Evolutionary conservation across 2,113 vertebrate species (phyloP), one percentile per base, ranked within the genome.

Genomic region (Rhabdornis inornatus): DNA sequence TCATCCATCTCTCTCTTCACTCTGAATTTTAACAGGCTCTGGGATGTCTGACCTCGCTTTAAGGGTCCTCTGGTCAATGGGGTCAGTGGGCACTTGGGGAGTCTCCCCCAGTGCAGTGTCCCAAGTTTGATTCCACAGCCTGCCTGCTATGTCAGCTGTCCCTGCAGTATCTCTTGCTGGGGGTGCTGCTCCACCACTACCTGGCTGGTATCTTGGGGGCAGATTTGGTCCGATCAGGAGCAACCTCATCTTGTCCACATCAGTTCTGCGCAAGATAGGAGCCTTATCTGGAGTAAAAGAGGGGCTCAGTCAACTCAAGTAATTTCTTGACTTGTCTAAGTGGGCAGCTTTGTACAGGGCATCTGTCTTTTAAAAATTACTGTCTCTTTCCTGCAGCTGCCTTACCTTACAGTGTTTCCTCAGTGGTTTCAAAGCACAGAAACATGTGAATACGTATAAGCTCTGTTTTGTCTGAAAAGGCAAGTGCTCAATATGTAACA

Each of bases 321-420:
- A 4, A n/a, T 68, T 83, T 86, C 28, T 57, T 76, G 16, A 40
- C 2, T 1, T 60, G 33, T 31, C 23, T 0, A 0, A 7, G 17
- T 49, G n/a, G 49, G 11, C 23, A 83, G 53, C 10, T 92, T 83
- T 74, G 9, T 40, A 15, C 11, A n/a, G 31, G 12, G 4, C 9
- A 11, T 7, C 6, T 44, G 7, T 49, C 24, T 68, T 50, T 24
- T 52, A 74, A 78, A 89, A 45, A 17, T 47, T 25, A 20, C 44
- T 20, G 2, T 31, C n/a, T 52, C 18, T n/a, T 79, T 79, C 25
- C 39, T 68, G 56, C 20, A 63, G 56, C 25, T 69, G 5, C 27
- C 4, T 1, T 35, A 22, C 30, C 0, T 0, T 49, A 16, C 12
- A 8, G 10, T 25, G 39, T 44, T 80, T 77, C 31, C 35, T 50